Evolutionary conservation across 2,888 invertebrate species (phyloP).

Genomic region (Lochmaea crataegi): DNA sequence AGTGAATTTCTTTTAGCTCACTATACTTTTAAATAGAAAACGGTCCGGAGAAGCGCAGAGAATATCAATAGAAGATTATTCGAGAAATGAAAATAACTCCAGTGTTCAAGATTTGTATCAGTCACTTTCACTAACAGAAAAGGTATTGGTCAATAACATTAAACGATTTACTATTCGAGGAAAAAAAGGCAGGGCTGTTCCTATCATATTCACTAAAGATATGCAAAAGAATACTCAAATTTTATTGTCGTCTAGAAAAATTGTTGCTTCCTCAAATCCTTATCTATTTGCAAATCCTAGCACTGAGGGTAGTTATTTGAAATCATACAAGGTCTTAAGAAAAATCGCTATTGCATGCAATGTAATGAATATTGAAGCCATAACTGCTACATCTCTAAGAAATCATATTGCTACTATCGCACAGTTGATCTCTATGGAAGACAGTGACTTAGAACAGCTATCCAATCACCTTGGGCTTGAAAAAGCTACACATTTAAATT

Average conservation of each 20-base stretch:
- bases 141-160: background rate
- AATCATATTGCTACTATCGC: no score
- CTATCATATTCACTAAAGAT: background rate
- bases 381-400: slow-evolving; percentile 7
- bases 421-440: no score
- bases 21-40: background rate
- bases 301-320: background rate
- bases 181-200: background rate
- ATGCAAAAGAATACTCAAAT: background rate
- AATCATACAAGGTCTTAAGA: background rate
- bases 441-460: no score
- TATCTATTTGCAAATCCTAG: background rate
- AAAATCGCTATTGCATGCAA: background rate
- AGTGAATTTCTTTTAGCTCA: background rate
- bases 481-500: no score
- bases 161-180: background rate
- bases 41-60: background rate
- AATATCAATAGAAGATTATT: no score
- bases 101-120: background rate
- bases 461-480: no score
- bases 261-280: background rate
- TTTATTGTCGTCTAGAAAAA: background rate
- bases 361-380: slow-evolving; percentile 11
- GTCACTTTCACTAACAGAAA: background rate
- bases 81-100: background rate